These are phyloP conservation scores for Ranitomeya imitator DNA, from an alignment of 2,113 vertebrate genomes.

Conservation along the genomic window DNA sequence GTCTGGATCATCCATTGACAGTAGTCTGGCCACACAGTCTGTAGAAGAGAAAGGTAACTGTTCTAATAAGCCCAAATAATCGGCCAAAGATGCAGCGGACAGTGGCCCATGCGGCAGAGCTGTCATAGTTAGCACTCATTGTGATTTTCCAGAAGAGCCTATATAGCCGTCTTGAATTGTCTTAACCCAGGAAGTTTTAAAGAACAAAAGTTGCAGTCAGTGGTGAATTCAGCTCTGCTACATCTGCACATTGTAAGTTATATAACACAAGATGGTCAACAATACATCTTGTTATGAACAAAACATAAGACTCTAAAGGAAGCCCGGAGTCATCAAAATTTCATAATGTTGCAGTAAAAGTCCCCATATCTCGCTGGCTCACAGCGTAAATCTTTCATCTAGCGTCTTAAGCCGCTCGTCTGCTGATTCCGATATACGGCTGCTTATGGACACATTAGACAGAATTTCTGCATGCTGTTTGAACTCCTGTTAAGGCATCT, in stretches of 20 bases:
- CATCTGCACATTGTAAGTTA: background rate
- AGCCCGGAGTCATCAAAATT: conserved; percentile 31
- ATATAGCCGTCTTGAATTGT: background rate
- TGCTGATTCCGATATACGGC: conserved; percentile 41
- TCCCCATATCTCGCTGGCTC: background rate
- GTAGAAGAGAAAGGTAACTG: too few relatives aligned
- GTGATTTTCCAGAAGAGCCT: background rate
- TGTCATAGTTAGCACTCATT: background rate
- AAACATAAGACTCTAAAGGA: conserved; percentile 1
- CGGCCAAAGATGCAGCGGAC: background rate
- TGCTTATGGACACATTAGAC: conserved; percentile 50
- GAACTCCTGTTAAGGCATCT: conserved; percentile 52
- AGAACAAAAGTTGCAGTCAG: background rate
- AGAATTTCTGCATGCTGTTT: conserved; percentile 53
- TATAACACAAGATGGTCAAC: background rate
- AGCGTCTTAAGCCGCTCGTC: conserved; percentile 13
- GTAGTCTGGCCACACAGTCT: too few relatives aligned
- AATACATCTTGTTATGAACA: background rate
- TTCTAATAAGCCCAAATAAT: too few relatives aligned
- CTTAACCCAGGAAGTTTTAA: background rate
- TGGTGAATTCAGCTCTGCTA: background rate
- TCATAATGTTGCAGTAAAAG: conserved; percentile 35
- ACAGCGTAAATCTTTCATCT: conserved; percentile 55
- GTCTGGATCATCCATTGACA: background rate
- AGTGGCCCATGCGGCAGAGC: background rate